These are phyloP conservation scores for Phataginus tricuspis DNA, from an alignment of 2,797 vertebrate species.

Conservation along the genomic window DNA sequence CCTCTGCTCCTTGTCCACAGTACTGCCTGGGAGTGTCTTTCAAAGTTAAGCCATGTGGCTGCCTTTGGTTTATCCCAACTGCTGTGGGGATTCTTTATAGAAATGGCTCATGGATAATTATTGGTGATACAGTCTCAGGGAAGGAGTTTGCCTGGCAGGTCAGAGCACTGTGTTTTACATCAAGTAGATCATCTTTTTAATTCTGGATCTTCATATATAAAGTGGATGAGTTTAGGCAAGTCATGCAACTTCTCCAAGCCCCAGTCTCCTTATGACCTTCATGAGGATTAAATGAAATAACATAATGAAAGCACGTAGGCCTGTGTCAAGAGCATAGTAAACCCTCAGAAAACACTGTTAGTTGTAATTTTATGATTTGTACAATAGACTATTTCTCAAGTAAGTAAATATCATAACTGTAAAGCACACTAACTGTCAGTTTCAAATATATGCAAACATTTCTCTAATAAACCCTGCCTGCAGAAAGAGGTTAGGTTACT, in stretches of 20 bases:
- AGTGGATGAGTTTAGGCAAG: neutral
- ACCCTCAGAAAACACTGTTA: neutral
- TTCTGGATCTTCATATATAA: neutral
- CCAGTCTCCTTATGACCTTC: neutral
- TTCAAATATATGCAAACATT: constrained; percentile 19
- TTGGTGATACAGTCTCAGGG: neutral
- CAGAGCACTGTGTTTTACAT: neutral
- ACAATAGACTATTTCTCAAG: constrained; percentile 37
- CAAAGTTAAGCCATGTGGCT: neutral
- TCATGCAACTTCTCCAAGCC: neutral
- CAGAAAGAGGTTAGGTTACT: too few relatives aligned
- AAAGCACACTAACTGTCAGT: constrained; percentile 9
- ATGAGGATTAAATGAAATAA: constrained; percentile 34
- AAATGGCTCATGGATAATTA: neutral
- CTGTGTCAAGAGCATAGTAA: neutral
- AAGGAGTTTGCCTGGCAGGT: neutral
- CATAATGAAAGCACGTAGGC: neutral
- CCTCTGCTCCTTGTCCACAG: neutral
- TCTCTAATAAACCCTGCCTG: constrained; percentile 2
- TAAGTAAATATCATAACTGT: constrained; percentile 18
- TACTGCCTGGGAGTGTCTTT: neutral
- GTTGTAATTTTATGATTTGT: constrained; percentile 27
- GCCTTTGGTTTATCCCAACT: constrained; percentile 6
- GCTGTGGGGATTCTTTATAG: neutral
- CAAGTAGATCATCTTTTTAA: neutral